Percentiles rank a stretch among this genome's conserved stretches.
Conservation (phyloP, 2,888 invertebrate genomes). For the Trissoscelio sp. region DNA sequence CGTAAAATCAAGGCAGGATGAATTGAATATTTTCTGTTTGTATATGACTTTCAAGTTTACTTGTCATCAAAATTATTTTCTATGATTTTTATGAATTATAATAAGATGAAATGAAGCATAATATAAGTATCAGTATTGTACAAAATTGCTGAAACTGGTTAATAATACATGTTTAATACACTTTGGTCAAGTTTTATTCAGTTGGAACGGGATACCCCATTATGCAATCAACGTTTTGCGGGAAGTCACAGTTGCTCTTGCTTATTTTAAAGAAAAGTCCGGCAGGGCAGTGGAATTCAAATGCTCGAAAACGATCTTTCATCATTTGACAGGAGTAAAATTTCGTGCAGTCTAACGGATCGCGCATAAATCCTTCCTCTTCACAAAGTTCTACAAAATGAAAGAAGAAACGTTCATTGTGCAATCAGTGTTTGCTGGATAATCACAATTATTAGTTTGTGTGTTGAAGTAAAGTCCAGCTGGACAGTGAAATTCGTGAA, state of each 20-base stretch:
- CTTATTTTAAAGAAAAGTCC: slow-evolving; percentile 52
- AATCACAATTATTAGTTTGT: slow-evolving; percentile 41
- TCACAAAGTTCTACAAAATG: slow-evolving; percentile 27
- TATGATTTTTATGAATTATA: background rate
- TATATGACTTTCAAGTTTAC: background rate
- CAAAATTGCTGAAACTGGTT: slow-evolving; percentile 38
- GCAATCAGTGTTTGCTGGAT: slow-evolving; percentile 40
- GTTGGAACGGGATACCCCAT: background rate
- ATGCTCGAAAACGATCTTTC: background rate
- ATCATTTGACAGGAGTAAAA: slow-evolving; percentile 63
- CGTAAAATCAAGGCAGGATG: too few species aligned
- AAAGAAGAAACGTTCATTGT: slow-evolving; percentile 15
- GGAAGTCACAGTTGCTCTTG: slow-evolving; percentile 46
- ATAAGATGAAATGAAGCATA: background rate
- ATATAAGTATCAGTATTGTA: slow-evolving; percentile 25
- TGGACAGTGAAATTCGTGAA: slow-evolving; percentile 56
- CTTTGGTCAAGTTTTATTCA: background rate
- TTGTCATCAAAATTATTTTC: slow-evolving; percentile 1
- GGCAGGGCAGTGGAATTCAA: slow-evolving; percentile 57
- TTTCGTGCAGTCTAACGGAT: slow-evolving; percentile 40
- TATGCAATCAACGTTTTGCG: slow-evolving; percentile 38
- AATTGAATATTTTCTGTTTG: too few species aligned
- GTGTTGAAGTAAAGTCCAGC: slow-evolving; percentile 55
- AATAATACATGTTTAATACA: slow-evolving; percentile 45
- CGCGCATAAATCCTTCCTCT: slow-evolving; percentile 50